These are phyloP conservation scores for Rhinopithecus roxellana DNA, from an alignment of 2,113 vertebrate species.

Conservation along the genomic window DNA sequence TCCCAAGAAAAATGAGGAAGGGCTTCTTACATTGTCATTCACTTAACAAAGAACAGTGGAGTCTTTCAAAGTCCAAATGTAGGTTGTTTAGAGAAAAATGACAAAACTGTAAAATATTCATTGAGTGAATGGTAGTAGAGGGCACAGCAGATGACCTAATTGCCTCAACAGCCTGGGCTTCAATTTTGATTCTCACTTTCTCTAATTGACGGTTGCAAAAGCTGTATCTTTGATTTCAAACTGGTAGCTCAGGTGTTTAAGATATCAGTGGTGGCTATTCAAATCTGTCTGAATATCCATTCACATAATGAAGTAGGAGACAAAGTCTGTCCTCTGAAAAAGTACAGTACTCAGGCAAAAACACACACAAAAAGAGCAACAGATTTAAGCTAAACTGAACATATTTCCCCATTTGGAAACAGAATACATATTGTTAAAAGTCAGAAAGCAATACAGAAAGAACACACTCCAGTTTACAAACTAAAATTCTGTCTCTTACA, in stretches of 20 bases:
- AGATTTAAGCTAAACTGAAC: background rate
- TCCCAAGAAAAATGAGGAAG: slow-evolving; percentile 62
- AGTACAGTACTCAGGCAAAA: background rate
- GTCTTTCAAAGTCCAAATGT: slow-evolving; percentile 69
- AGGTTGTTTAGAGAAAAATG: slow-evolving; percentile 78
- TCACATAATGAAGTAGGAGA: background rate
- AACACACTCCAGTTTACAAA: fast-evolving
- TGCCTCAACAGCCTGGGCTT: slow-evolving; percentile 39
- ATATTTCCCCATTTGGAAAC: background rate
- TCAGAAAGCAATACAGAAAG: background rate
- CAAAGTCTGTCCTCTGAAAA: background rate
- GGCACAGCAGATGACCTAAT: slow-evolving; percentile 35
- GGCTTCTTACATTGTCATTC: slow-evolving; percentile 75
- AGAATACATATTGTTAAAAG: fast-evolving
- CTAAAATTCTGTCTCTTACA: background rate
- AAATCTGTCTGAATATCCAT: background rate
- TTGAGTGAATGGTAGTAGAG: slow-evolving; percentile 16
- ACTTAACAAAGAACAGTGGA: slow-evolving; percentile 70
- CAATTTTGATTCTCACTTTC: slow-evolving; percentile 17
- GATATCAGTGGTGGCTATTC: fast-evolving
- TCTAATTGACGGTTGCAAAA: background rate
- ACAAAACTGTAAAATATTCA: slow-evolving; percentile 78
- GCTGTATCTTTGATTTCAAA: background rate
- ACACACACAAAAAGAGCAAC: fast-evolving
- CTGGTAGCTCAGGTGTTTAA: background rate